Conservation (phyloP, 2,888 invertebrate species). For the Megalurothrips usitatus region DNA sequence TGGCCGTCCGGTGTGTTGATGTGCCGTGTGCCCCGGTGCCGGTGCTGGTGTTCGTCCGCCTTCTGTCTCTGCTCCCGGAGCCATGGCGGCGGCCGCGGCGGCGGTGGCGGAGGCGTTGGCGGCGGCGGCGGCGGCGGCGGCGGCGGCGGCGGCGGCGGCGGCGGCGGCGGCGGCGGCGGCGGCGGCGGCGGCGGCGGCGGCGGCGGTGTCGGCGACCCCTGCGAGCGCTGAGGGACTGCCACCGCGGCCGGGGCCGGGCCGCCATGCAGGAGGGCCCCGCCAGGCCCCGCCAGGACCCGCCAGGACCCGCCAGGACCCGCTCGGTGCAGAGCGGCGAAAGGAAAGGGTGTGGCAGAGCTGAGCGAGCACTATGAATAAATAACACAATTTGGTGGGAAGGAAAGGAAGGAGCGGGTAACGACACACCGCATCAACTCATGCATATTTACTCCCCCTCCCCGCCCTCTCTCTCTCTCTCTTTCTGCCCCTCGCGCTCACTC, state of each 20-base stretch:
- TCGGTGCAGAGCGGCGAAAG: neutral
- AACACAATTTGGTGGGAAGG: slow-evolving; percentile 20
- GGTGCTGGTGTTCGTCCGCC: too few relatives aligned
- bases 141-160: too few relatives aligned
- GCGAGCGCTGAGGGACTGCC: too few relatives aligned
- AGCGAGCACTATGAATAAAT: slow-evolving; percentile 26
- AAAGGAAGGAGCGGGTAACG: slow-evolving; percentile 22
- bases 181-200: neutral
- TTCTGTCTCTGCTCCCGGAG: too few relatives aligned
- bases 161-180: neutral
- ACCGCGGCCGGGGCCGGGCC: neutral
- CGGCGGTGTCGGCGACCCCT: neutral
- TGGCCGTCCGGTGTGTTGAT: too few relatives aligned
- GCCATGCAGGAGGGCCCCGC: too few relatives aligned
- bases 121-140: too few relatives aligned
- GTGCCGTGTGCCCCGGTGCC: too few relatives aligned
- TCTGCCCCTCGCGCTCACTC: neutral
- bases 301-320: too few relatives aligned
- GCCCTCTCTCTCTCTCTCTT: neutral
- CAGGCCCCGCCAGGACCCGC: too few relatives aligned
- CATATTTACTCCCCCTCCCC: slow-evolving; percentile 20
- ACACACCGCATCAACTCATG: slow-evolving; percentile 23
- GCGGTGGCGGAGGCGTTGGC: neutral
- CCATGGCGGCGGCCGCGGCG: neutral
- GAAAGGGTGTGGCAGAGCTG: slow-evolving; percentile 11